Evolutionary conservation across 2,797 vertebrate species (phyloP).

Genomic region (Enteromius treurensis): DNA sequence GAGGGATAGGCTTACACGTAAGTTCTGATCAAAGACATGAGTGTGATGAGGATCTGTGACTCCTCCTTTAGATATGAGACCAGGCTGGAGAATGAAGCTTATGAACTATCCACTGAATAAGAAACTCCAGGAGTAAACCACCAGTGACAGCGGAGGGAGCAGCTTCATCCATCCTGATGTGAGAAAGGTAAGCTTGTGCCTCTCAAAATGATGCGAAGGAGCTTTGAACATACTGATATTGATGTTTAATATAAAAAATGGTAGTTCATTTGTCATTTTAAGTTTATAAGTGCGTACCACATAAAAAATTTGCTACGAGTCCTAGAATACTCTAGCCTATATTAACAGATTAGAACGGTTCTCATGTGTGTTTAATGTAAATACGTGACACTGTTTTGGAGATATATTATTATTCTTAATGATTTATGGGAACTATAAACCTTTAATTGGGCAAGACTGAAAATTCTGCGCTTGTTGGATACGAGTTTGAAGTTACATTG

Average conservation of each 20-base stretch:
- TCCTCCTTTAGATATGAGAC: conserved; percentile 68
- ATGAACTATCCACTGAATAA: conserved; percentile 57
- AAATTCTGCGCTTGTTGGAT: conserved; percentile 15
- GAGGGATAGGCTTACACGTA: conserved; percentile 71
- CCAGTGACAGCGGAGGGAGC: conserved; percentile 13
- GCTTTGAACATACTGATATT: background rate
- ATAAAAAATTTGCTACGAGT: background rate
- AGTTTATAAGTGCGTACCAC: background rate
- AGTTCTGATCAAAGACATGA: conserved; percentile 62
- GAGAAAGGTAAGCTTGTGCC: conserved; percentile 38
- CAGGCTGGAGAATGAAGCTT: conserved; percentile 56
- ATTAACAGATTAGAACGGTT: background rate
- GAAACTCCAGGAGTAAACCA: conserved; percentile 45
- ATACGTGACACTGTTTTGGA: background rate
- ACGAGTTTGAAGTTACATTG: conserved; percentile 18
- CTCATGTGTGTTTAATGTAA: background rate
- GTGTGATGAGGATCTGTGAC: conserved; percentile 58
- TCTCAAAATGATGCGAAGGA: background rate
- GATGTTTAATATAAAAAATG: background rate
- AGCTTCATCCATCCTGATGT: background rate
- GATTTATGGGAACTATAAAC: background rate
- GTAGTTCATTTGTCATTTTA: background rate
- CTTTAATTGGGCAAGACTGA: conserved; percentile 10
- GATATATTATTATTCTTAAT: background rate
- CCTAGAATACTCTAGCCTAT: background rate